Percentiles rank a stretch among this genome's conserved stretches.
phyloP scores from a whole-genome alignment of 1,140 invertebrate genomes.

The Drosophila cardini region DNA sequence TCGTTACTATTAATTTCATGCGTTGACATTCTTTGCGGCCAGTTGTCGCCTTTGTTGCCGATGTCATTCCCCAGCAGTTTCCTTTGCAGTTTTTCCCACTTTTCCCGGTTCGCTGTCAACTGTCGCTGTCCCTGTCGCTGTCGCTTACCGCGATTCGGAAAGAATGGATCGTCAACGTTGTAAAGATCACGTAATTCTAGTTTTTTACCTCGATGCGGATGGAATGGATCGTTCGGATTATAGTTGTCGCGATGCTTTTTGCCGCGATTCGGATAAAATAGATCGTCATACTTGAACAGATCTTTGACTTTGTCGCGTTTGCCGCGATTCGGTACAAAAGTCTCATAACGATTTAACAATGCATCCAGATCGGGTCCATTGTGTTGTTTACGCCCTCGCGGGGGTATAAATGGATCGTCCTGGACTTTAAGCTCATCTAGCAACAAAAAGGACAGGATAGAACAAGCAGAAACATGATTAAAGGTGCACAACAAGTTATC shows the following conservation, averaged over 20 bases:
- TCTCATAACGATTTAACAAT: constrained; percentile 71
- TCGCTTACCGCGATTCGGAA: constrained; percentile 77
- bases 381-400: constrained; percentile 78
- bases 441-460: background rate
- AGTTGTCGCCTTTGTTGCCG: constrained; percentile 54
- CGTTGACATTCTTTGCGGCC: constrained; percentile 78
- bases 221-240: constrained; percentile 68
- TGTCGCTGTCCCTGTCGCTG: constrained; percentile 55
- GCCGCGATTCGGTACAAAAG: constrained; percentile 81
- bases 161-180: constrained; percentile 73
- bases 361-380: constrained; percentile 69
- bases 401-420: constrained; percentile 80
- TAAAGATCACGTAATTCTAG: constrained; percentile 72
- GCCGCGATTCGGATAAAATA: constrained; percentile 82
- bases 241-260: constrained; percentile 71
- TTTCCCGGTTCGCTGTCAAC: constrained; percentile 20
- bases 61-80: constrained; percentile 28
- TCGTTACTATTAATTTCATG: constrained; percentile 81
- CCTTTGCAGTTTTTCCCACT: constrained; percentile 37
- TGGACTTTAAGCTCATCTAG: constrained; percentile 48
- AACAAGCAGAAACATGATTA: background rate
- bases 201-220: constrained; percentile 78
- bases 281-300: constrained; percentile 82
- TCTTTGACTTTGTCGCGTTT: constrained; percentile 82
- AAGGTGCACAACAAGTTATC: constrained; percentile 24